Base-by-base conservation (phyloP, 2,797 vertebrate genomes). In the Naso thynnoides region DNA sequence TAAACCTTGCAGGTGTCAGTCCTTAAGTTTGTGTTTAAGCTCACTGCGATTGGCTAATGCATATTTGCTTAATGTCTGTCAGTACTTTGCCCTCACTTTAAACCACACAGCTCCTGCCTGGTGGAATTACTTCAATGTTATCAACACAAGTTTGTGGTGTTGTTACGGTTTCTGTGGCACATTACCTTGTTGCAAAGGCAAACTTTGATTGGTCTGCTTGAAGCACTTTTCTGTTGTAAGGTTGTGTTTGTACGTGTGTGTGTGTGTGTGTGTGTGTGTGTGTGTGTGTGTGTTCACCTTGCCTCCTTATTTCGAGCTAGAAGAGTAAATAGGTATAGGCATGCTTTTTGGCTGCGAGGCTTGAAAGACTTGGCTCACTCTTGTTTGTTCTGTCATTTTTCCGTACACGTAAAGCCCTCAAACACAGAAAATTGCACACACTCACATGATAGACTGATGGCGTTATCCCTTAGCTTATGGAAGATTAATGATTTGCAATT, bases 291-390 rank as follows among this genome's bases (percentile, higher is more conserved):
- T 65, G 45, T 80, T 78, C 45, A 41, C 52, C 45, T 78, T 36
- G 16, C 64, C 50, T 55, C 31, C 74, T 65, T 42, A 42, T 39
- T 81, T 33, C 26, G 47, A 56, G 50, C 41, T 41, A 53, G n/a
- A 70, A 63, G 44, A 57, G 52, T 68, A 76, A 77, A 88, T 87
- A 74, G 59, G 84, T 45, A 86, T 70, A 76, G 85, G 73, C 85
- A 86, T 82, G 86, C 79, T 83, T 81, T 85, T 74, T 85, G 79
- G 85, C 86, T 81, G 63, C 73, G 13, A 85, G 82, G 73, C 78
- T 81, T 44, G 26, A 69, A 56, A 39, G 49, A 66, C 60, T 71
- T 71, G 69, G 66, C 66, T 47, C 29, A 13, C 64, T 81, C 36
- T 67, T 79, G 69, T 88, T 83, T 81, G 57, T 65, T 79, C 61